Conservation (phyloP, 2,113 vertebrate species). For the Phyllostomus discolor region DNA sequence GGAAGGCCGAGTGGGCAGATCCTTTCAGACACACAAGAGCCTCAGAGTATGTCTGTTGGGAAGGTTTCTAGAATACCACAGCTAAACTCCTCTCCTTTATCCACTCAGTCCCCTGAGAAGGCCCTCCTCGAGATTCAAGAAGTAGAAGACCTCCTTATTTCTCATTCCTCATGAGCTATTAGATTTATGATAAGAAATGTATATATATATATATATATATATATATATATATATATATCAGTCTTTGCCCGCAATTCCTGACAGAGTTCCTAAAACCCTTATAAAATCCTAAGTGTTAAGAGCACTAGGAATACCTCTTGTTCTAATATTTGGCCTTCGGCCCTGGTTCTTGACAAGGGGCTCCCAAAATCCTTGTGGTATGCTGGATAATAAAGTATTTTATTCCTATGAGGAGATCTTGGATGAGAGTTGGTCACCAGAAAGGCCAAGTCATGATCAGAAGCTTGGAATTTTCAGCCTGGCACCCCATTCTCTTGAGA, state of each 20-base stretch:
- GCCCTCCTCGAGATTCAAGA: not conserved
- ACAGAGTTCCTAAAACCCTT: not conserved
- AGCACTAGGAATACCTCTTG: not conserved
- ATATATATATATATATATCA: not conserved
- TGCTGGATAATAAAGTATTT: not conserved
- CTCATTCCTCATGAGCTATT: not conserved
- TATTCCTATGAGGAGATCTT: not conserved
- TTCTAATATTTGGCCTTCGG: not conserved
- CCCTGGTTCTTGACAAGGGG: not conserved
- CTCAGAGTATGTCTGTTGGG: not conserved
- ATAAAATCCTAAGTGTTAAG: not conserved
- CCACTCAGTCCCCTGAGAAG: not conserved
- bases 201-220: not conserved
- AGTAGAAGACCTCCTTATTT: not conserved
- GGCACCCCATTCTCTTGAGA: not conserved
- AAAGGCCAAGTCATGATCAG: not conserved
- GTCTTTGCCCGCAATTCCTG: not conserved
- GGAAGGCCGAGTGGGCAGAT: not conserved
- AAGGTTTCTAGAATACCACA: not conserved
- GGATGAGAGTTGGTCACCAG: not conserved
- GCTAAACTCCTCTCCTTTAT: not conserved
- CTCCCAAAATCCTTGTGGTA: not conserved
- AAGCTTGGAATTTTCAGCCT: not conserved
- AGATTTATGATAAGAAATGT: not conserved
- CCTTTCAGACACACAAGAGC: not conserved